Conservation (phyloP, 2,888 invertebrate genomes). For the Cheilosia variabilis region DNA sequence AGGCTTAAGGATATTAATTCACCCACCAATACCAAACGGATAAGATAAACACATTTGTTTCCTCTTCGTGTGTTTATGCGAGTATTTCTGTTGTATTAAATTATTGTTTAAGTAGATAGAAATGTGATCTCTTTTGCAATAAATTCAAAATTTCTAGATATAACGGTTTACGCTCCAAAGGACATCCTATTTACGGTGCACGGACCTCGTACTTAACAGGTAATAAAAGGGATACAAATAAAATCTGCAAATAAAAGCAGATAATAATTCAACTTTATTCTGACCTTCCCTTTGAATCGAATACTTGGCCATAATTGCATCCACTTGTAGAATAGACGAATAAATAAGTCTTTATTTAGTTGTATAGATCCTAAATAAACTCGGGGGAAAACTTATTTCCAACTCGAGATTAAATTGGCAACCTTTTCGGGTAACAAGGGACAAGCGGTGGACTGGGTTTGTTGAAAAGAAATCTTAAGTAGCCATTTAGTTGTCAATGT, state of each 20-base stretch:
- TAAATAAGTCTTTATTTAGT: no score
- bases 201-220: no score
- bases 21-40: background rate
- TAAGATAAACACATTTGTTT: no score
- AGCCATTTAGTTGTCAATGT: slow-evolving; percentile 37
- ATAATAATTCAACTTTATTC: no score
- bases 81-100: background rate
- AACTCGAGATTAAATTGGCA: no score
- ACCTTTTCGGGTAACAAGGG: no score
- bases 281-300: no score
- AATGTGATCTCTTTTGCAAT: slow-evolving; percentile 2
- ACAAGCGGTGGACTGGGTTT: background rate
- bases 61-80: background rate
- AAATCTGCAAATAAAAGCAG: background rate
- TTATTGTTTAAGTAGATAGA: background rate
- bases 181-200: background rate
- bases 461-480: slow-evolving; percentile 19
- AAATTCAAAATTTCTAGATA: slow-evolving; percentile 24
- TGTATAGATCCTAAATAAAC: no score
- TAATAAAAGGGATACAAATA: background rate
- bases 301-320: no score
- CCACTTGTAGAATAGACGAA: no score
- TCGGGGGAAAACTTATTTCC: no score
- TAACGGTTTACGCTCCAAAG: slow-evolving; percentile 8
- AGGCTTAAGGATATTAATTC: no score